These are phyloP conservation scores for Mimachlamys varia DNA, from an alignment of 2,888 invertebrate genomes.

Conservation along the genomic window DNA sequence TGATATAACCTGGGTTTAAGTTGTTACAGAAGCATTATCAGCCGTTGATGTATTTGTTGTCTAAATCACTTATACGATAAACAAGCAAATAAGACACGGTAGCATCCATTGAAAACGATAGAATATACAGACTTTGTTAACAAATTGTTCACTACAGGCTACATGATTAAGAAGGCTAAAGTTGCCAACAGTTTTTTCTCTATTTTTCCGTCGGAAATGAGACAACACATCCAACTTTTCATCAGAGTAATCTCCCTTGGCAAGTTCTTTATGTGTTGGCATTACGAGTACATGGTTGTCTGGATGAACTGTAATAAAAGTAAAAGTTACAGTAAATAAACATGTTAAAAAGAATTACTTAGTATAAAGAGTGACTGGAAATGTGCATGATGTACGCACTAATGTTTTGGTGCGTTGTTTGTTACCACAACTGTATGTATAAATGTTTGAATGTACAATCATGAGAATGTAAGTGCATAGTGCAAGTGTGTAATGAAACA, in stretches of 20 bases:
- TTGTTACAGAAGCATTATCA: neutral
- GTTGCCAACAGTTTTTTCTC: conserved; percentile 13
- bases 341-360: no score
- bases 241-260: conserved; percentile 16
- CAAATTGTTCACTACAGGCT: neutral
- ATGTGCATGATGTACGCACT: no score
- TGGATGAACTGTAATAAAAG: conserved; percentile 74
- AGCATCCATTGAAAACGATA: neutral
- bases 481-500: no score
- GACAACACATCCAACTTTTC: neutral
- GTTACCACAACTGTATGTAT: no score
- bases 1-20: no score
- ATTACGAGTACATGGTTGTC: conserved; percentile 77
- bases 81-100: neutral
- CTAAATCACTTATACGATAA: neutral
- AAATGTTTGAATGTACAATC: no score
- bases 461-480: no score
- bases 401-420: no score
- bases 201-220: conserved; percentile 2
- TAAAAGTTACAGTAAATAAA: no score
- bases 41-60: neutral
- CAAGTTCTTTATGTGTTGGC: conserved; percentile 10
- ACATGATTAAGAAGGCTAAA: neutral
- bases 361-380: no score
- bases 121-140: neutral